Conservation (phyloP, 2,113 vertebrate genomes). For the Peromyscus leucopus region DNA sequence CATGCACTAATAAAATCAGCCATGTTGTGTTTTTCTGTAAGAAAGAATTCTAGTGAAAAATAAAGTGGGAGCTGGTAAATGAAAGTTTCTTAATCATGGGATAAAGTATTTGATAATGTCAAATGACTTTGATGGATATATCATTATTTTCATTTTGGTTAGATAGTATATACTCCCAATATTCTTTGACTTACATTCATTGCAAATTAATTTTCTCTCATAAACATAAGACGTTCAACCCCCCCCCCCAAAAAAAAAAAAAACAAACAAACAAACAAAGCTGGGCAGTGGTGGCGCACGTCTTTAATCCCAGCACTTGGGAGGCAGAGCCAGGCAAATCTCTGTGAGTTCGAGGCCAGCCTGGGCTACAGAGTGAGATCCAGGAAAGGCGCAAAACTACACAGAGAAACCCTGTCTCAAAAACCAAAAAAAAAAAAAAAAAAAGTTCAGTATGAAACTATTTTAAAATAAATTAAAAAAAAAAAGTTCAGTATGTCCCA, state of each 20-base stretch:
- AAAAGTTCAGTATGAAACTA: too few relatives aligned
- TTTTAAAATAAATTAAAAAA: too few relatives aligned
- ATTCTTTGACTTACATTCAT: conserved; percentile 27
- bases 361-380: too few relatives aligned
- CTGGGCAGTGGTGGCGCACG: too few relatives aligned
- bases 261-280: too few relatives aligned
- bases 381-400: too few relatives aligned
- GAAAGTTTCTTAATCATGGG: conserved; percentile 43
- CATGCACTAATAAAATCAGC: not conserved
- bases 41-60: conserved; percentile 32
- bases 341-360: too few relatives aligned
- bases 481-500: not conserved
- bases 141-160: conserved; percentile 56
- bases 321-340: too few relatives aligned
- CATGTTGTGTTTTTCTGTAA: not conserved
- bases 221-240: not conserved
- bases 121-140: not conserved
- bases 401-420: too few relatives aligned
- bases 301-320: too few relatives aligned
- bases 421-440: too few relatives aligned
- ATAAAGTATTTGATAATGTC: not conserved
- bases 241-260: too few relatives aligned
- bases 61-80: conserved; percentile 22
- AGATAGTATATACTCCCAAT: not conserved
- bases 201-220: conserved; percentile 49